Conservation (phyloP, 2,888 invertebrate species). For the Corbicula japonica region DNA sequence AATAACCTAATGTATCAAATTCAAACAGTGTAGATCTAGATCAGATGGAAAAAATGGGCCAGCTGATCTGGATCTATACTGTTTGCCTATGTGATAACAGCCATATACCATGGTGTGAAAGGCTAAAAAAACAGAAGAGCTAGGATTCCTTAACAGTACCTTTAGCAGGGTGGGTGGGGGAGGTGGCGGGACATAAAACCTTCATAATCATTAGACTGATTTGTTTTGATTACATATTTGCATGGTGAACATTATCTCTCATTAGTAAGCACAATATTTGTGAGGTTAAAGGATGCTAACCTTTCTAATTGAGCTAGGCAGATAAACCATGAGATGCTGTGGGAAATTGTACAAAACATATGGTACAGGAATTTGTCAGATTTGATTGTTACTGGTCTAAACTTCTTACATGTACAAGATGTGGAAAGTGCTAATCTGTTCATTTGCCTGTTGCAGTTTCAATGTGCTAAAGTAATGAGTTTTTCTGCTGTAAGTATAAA, state of each 20-base stretch:
- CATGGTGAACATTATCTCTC: not conserved
- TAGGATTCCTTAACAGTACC: not conserved
- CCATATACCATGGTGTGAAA: not conserved
- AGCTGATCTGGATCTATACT: too few relatives aligned
- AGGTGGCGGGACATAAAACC: not conserved
- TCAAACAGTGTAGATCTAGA: too few relatives aligned
- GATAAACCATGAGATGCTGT: conserved; percentile 19
- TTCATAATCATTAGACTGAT: not conserved
- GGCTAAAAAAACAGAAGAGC: not conserved
- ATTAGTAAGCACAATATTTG: conserved; percentile 7
- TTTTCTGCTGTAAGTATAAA: not conserved
- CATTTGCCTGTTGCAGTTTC: not conserved
- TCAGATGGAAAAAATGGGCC: too few relatives aligned
- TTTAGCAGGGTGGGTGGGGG: not conserved
- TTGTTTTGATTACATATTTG: not conserved
- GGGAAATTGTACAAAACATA: conserved; percentile 40
- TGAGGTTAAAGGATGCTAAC: conserved; percentile 32
- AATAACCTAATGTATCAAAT: too few relatives aligned
- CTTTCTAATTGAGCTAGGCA: conserved; percentile 17
- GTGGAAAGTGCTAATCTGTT: too few relatives aligned
- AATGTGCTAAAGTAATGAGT: not conserved
- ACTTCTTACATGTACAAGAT: too few relatives aligned
- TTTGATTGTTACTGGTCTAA: conserved; percentile 27
- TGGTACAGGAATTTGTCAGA: conserved; percentile 21
- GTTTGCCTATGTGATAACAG: too few relatives aligned